These are phyloP conservation scores for Neelides sp. DNA, from an alignment of 1,140 invertebrate species.

Conservation along the genomic window DNA sequence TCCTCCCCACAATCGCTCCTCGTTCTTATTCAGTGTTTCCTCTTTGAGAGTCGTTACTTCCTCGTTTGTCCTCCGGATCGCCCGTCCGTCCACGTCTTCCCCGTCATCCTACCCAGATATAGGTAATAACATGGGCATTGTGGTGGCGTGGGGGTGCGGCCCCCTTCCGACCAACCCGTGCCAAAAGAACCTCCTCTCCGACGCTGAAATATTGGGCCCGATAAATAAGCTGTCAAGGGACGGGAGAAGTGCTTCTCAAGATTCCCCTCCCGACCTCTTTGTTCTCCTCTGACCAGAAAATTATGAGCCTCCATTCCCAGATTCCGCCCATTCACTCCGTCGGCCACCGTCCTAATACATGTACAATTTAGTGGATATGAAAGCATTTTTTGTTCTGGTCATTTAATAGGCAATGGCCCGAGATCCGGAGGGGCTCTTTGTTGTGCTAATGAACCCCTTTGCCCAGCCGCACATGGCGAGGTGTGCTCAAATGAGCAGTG, in stretches of 20 bases:
- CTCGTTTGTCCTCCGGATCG: background rate
- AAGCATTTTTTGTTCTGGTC: background rate
- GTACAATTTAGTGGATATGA: background rate
- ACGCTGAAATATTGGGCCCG: slow-evolving; percentile 17
- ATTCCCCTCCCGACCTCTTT: background rate
- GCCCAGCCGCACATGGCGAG: background rate
- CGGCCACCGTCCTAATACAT: background rate
- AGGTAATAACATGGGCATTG: background rate
- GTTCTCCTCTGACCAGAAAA: slow-evolving; percentile 16
- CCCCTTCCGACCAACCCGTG: background rate
- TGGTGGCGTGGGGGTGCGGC: background rate
- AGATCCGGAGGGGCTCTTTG: too few species aligned
- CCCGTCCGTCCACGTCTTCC: background rate
- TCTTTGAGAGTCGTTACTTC: background rate
- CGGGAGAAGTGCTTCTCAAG: background rate
- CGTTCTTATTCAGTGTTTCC: slow-evolving; percentile 15
- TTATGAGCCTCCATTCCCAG: slow-evolving; percentile 19
- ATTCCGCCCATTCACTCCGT: background rate
- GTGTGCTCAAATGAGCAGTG: too few species aligned
- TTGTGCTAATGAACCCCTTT: background rate
- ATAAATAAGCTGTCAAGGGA: slow-evolving; percentile 17
- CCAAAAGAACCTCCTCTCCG: background rate
- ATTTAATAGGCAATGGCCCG: background rate
- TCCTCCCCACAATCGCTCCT: background rate
- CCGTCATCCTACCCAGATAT: background rate